A percentile compares a stretch with the other conserved stretches of the same genome.
These are phyloP conservation scores for Notechis scutatus DNA, from an alignment of 2,113 vertebrate species.

Conservation along the genomic window DNA sequence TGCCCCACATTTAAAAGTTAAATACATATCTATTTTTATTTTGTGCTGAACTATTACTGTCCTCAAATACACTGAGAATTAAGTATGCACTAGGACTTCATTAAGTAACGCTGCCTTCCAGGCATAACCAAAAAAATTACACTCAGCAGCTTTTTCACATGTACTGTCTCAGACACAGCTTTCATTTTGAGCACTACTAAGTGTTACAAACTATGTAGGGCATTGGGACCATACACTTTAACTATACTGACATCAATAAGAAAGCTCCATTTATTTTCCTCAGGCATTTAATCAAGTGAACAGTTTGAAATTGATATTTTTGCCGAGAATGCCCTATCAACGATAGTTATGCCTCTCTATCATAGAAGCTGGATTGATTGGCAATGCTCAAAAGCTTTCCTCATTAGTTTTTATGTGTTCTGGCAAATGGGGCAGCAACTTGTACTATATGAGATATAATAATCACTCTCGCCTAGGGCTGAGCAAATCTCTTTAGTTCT, in stretches of 20 bases:
- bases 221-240: background rate
- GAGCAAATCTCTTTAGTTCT: background rate
- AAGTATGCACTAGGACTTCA: conserved; percentile 8
- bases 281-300: background rate
- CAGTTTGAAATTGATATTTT: background rate
- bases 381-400: background rate
- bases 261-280: background rate
- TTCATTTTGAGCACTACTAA: background rate
- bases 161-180: background rate
- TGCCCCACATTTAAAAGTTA: background rate
- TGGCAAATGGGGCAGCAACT: background rate
- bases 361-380: background rate
- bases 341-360: rapidly evolving
- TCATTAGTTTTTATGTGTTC: background rate
- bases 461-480: background rate
- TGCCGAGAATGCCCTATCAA: background rate
- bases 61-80: conserved; percentile 30
- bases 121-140: background rate
- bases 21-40: conserved; percentile 5
- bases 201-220: background rate
- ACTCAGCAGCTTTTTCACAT: background rate
- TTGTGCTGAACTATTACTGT: conserved; percentile 25
- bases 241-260: background rate
- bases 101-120: background rate
- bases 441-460: background rate